Percentiles rank a stretch among this genome's conserved stretches.
Conservation (phyloP, 2,113 vertebrate species). For the Clarias batrachus region DNA sequence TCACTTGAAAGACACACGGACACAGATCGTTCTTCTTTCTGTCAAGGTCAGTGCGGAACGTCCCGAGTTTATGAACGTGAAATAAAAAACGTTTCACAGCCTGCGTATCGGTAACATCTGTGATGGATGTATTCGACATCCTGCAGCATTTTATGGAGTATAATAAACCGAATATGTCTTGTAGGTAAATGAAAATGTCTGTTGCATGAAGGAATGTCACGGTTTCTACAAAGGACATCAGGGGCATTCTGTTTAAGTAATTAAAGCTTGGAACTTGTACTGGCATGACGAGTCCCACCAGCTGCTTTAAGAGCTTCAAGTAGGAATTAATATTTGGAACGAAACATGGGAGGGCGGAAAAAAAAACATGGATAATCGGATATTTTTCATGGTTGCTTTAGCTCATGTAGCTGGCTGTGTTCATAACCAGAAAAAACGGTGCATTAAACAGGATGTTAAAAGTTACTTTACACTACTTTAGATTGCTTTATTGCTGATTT, state of each 20-base stretch:
- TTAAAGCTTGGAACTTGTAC: neutral
- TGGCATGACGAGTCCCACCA: neutral
- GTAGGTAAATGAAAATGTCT: neutral
- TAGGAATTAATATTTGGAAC: neutral
- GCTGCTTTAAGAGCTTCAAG: neutral
- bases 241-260: neutral
- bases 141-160: too few species aligned
- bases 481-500: neutral
- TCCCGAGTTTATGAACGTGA: neutral
- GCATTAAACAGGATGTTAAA: neutral
- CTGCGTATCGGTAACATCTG: neutral
- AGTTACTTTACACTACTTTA: neutral
- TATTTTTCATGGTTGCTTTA: neutral
- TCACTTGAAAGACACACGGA: neutral
- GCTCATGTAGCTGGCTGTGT: neutral
- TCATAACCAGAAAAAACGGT: neutral
- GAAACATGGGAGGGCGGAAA: too few species aligned
- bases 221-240: neutral
- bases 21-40: neutral
- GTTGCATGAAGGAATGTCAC: neutral
- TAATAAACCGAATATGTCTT: too few species aligned
- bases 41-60: too few species aligned
- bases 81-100: neutral
- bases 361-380: neutral
- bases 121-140: too few species aligned